phyloP scores from a whole-genome alignment of 2,113 vertebrate species.

The Xenotilapia longispinis region DNA sequence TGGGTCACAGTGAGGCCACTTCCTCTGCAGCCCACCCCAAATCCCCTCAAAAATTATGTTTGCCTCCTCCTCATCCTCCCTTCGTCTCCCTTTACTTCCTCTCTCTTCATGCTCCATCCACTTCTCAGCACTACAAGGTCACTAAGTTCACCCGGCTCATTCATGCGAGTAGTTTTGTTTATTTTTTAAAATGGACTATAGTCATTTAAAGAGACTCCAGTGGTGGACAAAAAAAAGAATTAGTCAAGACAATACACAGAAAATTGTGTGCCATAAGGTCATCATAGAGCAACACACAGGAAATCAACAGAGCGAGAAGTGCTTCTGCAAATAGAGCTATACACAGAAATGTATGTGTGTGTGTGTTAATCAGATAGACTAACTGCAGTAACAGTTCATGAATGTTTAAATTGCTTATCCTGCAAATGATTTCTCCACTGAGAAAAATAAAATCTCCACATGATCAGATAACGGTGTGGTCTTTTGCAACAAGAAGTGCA shows the following conservation, averaged over 20 bases:
- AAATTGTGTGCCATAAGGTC: background rate
- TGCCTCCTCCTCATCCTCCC: slow-evolving; percentile 9
- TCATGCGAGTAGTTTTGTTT: background rate
- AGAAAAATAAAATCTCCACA: background rate
- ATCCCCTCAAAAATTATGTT: background rate
- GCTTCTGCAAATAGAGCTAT: background rate
- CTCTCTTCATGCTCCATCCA: background rate
- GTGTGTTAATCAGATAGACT: background rate
- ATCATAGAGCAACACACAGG: background rate
- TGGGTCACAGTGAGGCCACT: slow-evolving; percentile 57
- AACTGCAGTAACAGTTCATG: background rate
- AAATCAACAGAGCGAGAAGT: background rate
- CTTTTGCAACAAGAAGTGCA: background rate
- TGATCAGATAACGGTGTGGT: slow-evolving; percentile 16
- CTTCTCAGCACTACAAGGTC: background rate
- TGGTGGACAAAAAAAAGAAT: background rate
- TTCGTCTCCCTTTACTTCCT: slow-evolving; percentile 20
- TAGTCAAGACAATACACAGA: background rate
- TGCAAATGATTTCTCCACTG: background rate
- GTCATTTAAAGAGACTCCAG: background rate
- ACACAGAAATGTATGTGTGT: background rate
- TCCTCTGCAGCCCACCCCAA: slow-evolving; percentile 49
- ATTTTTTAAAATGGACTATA: background rate
- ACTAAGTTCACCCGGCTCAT: background rate
- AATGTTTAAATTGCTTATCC: background rate